Evolutionary conservation across 2,888 invertebrate genomes (phyloP).

Genomic region (Polymixis lichenea): DNA sequence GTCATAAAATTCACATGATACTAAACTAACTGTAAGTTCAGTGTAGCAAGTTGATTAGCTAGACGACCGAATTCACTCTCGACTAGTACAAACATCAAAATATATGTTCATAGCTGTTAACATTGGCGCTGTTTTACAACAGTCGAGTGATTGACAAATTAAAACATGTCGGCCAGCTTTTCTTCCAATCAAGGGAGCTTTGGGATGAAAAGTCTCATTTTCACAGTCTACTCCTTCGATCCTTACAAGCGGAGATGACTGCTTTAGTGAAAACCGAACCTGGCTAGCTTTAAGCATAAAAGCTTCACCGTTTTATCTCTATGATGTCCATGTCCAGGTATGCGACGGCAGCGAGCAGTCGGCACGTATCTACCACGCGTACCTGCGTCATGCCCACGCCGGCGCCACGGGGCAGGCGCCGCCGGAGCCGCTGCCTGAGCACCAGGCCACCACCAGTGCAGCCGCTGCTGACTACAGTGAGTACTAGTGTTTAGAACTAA

Average conservation of each 20-base stretch:
- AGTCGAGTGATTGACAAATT: background rate
- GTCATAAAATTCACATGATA: background rate
- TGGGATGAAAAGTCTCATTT: no score
- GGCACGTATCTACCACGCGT: slow-evolving; percentile 88
- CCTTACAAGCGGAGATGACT: background rate
- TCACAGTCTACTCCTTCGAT: no score
- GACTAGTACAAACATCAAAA: background rate
- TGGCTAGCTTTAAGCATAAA: no score
- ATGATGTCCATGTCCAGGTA: slow-evolving; percentile 71
- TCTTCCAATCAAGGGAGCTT: background rate
- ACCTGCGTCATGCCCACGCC: slow-evolving; percentile 87
- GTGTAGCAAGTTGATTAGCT: background rate
- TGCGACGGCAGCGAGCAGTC: slow-evolving; percentile 84
- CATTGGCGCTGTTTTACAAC: background rate
- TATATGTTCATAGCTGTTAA: background rate
- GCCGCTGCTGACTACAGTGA: slow-evolving; percentile 63
- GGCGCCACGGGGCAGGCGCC: slow-evolving; percentile 87
- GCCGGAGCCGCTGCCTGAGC: slow-evolving; percentile 86
- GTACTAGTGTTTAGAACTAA: slow-evolving; percentile 12
- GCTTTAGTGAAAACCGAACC: background rate
- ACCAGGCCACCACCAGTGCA: slow-evolving; percentile 73
- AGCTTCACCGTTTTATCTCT: background rate
- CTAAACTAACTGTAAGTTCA: slow-evolving; percentile 6
- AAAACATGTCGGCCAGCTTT: background rate
- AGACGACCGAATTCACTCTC: background rate